Evolutionary conservation across 2,797 vertebrate genomes (phyloP).

Genomic region (Gallinago solitaria): DNA sequence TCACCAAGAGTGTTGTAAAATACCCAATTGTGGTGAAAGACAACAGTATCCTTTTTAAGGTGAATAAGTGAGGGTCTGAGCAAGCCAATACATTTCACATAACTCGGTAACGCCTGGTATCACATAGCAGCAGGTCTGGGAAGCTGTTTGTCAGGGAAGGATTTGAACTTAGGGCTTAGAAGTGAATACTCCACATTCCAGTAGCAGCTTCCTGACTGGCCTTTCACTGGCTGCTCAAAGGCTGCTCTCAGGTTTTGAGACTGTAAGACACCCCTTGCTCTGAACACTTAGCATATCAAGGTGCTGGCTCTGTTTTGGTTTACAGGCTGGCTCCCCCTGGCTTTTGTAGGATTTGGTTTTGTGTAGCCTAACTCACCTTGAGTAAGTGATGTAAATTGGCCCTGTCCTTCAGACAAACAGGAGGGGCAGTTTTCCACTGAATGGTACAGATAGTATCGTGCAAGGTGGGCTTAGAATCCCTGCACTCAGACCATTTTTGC

Average conservation of each 20-base stretch:
- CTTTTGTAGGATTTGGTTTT: slow-evolving; percentile 56
- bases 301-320: slow-evolving; percentile 26
- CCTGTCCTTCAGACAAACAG: background rate
- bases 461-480: background rate
- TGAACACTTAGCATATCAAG: background rate
- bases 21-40: background rate
- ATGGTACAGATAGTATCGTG: background rate
- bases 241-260: background rate
- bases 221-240: slow-evolving; percentile 14
- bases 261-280: background rate
- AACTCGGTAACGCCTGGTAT: slow-evolving; percentile 3
- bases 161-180: slow-evolving; percentile 55
- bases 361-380: background rate
- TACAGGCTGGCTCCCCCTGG: background rate
- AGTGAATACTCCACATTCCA: slow-evolving; percentile 64
- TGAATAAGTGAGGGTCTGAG: background rate
- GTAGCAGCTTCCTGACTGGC: background rate
- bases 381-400: background rate
- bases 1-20: background rate
- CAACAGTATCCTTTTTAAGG: background rate
- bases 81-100: slow-evolving; percentile 2
- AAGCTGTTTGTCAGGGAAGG: slow-evolving; percentile 6
- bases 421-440: background rate
- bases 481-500: background rate
- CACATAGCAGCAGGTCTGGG: slow-evolving; percentile 45